Conservation (phyloP, 1,140 invertebrate species). For the Phthorimaea operculella region DNA sequence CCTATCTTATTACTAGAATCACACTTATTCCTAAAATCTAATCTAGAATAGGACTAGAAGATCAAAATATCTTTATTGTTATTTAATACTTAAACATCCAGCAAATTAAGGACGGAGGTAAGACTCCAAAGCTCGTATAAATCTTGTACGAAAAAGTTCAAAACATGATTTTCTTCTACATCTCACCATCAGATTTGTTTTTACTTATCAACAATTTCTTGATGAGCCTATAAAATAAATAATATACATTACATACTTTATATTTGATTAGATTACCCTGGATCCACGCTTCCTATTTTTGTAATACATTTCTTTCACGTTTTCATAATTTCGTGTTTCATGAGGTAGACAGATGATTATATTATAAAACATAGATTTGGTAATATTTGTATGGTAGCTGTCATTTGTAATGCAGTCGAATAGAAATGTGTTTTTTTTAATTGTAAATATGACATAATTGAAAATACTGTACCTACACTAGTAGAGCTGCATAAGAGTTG, state of each 20-base stretch:
- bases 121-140: conserved; percentile 32
- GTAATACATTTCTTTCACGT: not conserved
- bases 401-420: not conserved
- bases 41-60: conserved; percentile 49
- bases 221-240: not conserved
- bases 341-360: conserved; percentile 22
- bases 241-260: too few species aligned
- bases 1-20: conserved; percentile 16
- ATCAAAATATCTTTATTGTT: conserved; percentile 28
- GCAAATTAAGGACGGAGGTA: conserved; percentile 38
- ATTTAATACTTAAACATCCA: conserved; percentile 14
- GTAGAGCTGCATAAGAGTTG: too few species aligned
- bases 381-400: not conserved
- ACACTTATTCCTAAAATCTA: conserved; percentile 18
- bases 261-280: too few species aligned
- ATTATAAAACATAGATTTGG: conserved; percentile 17
- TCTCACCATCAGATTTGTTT: not conserved
- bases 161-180: not conserved
- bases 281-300: conserved; percentile 12
- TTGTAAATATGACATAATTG: too few species aligned
- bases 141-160: not conserved
- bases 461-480: too few species aligned
- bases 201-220: too few species aligned
- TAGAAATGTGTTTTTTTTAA: too few species aligned
- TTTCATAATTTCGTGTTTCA: conserved; percentile 5